These are phyloP conservation scores for Strix uralensis DNA, from an alignment of 2,113 vertebrate species.

Conservation along the genomic window DNA sequence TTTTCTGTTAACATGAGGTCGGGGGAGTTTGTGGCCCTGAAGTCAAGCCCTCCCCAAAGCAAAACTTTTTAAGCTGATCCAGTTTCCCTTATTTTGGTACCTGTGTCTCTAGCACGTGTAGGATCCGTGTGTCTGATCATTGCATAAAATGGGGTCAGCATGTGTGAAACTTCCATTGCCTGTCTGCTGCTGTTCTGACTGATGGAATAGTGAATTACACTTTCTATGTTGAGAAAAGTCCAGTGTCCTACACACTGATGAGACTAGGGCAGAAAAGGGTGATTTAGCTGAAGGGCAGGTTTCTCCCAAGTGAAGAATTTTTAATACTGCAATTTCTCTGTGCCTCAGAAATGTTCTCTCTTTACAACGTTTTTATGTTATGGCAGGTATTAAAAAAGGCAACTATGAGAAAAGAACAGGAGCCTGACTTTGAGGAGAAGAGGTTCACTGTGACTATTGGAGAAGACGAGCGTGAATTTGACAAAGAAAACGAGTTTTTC, in stretches of 20 bases:
- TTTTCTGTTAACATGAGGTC: neutral
- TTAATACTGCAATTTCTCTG: fast-evolving
- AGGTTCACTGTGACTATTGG: slow-evolving; percentile 96
- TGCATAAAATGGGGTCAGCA: neutral
- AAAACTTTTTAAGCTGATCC: neutral
- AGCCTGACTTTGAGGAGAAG: slow-evolving; percentile 98
- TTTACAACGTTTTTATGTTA: neutral
- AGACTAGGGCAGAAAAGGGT: neutral
- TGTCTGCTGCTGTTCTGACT: neutral
- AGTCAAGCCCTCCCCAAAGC: neutral
- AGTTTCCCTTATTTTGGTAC: neutral
- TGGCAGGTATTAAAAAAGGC: slow-evolving; percentile 94
- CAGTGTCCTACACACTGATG: fast-evolving
- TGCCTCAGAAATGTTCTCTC: neutral
- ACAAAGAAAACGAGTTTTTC: slow-evolving; percentile 98
- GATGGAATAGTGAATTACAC: neutral
- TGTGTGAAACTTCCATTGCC: neutral
- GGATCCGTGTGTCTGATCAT: neutral
- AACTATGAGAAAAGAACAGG: slow-evolving; percentile 96
- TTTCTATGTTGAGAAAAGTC: neutral
- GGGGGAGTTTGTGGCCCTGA: neutral
- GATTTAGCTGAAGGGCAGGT: neutral
- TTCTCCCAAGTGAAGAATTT: neutral
- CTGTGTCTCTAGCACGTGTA: neutral
- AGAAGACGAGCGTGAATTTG: slow-evolving; percentile 95